phyloP scores from a whole-genome alignment of 2,888 invertebrate species.

The Tetheella fluctuosa region DNA sequence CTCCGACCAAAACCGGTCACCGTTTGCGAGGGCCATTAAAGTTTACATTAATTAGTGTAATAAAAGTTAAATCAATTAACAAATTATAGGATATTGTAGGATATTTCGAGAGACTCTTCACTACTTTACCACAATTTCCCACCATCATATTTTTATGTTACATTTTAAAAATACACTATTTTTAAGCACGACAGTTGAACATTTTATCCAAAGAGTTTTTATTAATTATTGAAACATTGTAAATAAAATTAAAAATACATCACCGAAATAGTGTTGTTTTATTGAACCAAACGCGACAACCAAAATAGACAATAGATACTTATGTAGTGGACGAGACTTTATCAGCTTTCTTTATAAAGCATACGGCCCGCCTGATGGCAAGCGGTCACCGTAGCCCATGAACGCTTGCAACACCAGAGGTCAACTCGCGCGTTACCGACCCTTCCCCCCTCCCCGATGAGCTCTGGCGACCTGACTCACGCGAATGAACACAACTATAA shows the following conservation, averaged over 20 bases:
- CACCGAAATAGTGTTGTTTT: neutral
- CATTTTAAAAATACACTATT: neutral
- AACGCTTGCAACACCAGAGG: no score
- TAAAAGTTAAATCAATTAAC: neutral
- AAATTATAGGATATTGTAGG: neutral
- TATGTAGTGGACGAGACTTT: no score
- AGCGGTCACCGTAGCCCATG: no score
- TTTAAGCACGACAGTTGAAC: neutral
- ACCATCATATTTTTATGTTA: neutral
- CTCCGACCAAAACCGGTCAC: no score
- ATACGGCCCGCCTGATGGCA: no score
- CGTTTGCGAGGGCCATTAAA: no score
- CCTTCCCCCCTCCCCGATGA: no score
- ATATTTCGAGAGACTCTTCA: neutral
- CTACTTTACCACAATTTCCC: neutral
- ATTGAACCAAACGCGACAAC: neutral
- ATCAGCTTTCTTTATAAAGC: no score
- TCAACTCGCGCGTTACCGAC: no score
- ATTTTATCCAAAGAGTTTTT: constrained; percentile 13
- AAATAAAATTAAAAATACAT: constrained; percentile 11
- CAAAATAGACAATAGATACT: no score
- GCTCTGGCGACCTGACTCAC: no score
- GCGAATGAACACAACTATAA: no score
- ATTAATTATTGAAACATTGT: constrained; percentile 11
- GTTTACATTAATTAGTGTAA: neutral